These are phyloP conservation scores for Orthosia cruda DNA, from an alignment of 2,888 invertebrate genomes.

Conservation along the genomic window DNA sequence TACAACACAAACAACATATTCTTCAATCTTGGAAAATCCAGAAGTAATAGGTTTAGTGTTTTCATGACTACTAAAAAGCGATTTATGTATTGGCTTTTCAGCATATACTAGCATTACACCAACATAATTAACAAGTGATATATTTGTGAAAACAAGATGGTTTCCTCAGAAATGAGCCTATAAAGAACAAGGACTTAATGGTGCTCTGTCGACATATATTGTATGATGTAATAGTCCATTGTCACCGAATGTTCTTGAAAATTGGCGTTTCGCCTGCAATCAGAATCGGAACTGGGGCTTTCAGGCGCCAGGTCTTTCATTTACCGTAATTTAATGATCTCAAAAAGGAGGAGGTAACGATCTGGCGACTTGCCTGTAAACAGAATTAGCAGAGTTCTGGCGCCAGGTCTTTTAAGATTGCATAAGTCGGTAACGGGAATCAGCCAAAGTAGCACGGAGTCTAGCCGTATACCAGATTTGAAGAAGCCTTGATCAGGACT, in stretches of 20 bases:
- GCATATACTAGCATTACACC: neutral
- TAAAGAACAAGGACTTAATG: constrained; percentile 23
- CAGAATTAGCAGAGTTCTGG: neutral
- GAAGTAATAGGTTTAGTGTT: neutral
- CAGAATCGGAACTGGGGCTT: neutral
- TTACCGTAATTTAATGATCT: neutral
- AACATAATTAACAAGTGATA: neutral
- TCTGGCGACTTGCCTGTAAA: constrained; percentile 3
- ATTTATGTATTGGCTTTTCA: constrained; percentile 17
- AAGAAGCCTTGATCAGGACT: neutral
- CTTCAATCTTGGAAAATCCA: neutral
- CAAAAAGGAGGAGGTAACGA: too few relatives aligned
- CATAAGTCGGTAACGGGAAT: neutral
- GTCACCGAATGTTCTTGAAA: neutral
- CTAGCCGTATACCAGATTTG: neutral
- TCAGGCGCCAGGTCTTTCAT: constrained; percentile 1
- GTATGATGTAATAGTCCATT: neutral
- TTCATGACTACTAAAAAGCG: neutral
- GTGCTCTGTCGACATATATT: constrained; percentile 14
- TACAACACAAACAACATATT: neutral
- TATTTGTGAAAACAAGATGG: neutral
- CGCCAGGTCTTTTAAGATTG: constrained; percentile 6
- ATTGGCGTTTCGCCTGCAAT: neutral
- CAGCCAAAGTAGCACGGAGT: neutral
- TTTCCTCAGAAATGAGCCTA: neutral